These are phyloP conservation scores for Aegithalos caudatus DNA, from an alignment of 2,113 vertebrate genomes.

Conservation along the genomic window DNA sequence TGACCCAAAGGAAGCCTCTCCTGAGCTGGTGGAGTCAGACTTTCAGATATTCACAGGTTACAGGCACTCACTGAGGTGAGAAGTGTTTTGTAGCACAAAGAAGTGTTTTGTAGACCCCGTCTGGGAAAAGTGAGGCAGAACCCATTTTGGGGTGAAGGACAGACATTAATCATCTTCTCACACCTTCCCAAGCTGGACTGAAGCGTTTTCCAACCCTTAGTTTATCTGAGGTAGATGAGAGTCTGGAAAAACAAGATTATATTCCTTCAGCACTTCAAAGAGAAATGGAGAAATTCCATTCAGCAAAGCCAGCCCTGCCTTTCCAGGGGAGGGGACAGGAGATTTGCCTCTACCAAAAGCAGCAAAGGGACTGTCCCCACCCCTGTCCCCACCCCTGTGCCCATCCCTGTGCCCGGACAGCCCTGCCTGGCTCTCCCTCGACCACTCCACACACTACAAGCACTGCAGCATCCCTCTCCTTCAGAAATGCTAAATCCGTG, in stretches of 20 bases:
- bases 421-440: neutral
- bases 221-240: neutral
- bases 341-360: neutral
- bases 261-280: neutral
- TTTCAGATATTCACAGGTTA: neutral
- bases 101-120: too few species aligned
- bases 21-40: neutral
- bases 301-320: neutral
- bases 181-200: neutral
- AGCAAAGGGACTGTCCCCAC: neutral
- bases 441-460: neutral
- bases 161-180: neutral
- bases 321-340: neutral
- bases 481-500: neutral
- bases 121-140: neutral
- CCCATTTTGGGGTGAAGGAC: neutral
- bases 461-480: neutral
- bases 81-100: neutral
- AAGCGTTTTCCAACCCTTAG: neutral
- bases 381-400: neutral
- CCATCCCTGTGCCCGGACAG: neutral
- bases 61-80: neutral
- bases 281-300: neutral
- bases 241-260: conserved; percentile 43
- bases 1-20: neutral